Percentiles rank a stretch among this genome's conserved stretches.
These are phyloP conservation scores for Drosophila subobscura DNA, from an alignment of 1,140 invertebrate genomes.

Conservation along the genomic window DNA sequence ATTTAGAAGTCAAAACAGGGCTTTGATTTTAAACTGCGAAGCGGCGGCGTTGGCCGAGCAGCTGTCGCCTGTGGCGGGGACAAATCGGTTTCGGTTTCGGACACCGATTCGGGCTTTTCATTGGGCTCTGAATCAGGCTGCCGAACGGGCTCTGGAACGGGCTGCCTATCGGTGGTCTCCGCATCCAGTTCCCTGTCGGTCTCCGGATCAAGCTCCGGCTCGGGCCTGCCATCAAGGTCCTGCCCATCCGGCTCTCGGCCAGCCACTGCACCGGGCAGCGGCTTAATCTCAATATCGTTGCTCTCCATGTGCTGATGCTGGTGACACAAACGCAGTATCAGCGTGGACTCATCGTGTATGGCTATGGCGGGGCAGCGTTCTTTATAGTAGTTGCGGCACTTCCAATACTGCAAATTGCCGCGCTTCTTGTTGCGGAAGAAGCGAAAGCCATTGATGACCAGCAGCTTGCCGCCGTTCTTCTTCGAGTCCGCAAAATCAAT, in stretches of 20 bases:
- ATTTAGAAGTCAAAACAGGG: slow-evolving; percentile 39
- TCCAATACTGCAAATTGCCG: slow-evolving; percentile 81
- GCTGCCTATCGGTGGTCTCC: background rate
- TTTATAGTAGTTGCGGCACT: slow-evolving; percentile 82
- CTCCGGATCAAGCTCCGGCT: slow-evolving; percentile 7
- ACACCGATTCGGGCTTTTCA: background rate
- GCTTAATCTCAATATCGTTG: slow-evolving; percentile 80
- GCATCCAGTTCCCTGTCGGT: slow-evolving; percentile 1
- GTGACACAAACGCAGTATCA: slow-evolving; percentile 76
- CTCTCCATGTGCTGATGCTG: slow-evolving; percentile 78
- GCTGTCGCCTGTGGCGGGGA: background rate
- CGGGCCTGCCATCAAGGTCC: slow-evolving; percentile 1
- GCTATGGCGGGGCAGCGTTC: slow-evolving; percentile 83
- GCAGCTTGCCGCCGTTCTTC: slow-evolving; percentile 80
- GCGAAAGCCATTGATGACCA: slow-evolving; percentile 83
- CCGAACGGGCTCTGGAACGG: background rate
- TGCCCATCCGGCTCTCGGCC: too few species aligned
- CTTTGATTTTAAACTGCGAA: slow-evolving; percentile 51
- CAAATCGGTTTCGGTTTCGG: background rate
- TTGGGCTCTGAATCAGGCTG: background rate
- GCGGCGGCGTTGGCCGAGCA: slow-evolving; percentile 33
- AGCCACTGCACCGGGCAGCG: slow-evolving; percentile 38
- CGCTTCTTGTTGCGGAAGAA: slow-evolving; percentile 83
- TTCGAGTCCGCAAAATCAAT: slow-evolving; percentile 82
- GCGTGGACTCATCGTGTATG: slow-evolving; percentile 76